Percentiles rank a stretch among this genome's conserved stretches.
Evolutionary conservation across 92 coral and sea anemone genomes (phyloP).

Genomic region (Epizoanthus stellaris): DNA sequence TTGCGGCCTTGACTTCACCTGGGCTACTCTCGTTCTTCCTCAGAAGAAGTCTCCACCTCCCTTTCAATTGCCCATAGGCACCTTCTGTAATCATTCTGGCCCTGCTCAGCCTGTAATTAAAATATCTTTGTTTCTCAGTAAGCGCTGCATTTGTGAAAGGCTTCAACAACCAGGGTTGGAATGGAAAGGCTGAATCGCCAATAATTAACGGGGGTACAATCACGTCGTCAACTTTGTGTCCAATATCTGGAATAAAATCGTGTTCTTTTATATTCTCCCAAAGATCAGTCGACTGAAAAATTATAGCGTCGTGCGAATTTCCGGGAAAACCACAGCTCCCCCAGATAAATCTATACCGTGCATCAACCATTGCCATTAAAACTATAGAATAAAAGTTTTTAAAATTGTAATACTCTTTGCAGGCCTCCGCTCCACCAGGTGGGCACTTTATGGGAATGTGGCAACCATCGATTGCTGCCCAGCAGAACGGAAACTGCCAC

Average conservation of each 20-base stretch:
- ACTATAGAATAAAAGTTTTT: constrained; percentile 62
- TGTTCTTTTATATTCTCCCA: constrained; percentile 19
- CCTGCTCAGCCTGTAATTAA: constrained; percentile 37
- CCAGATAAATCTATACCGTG: constrained; percentile 68
- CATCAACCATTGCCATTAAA: constrained; percentile 64
- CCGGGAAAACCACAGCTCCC: constrained; percentile 71
- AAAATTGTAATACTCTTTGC: constrained; percentile 71
- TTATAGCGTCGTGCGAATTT: constrained; percentile 32
- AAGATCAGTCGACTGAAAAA: constrained; percentile 64
- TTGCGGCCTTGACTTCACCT: constrained; percentile 35
- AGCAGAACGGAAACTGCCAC: constrained; percentile 67
- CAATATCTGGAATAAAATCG: background rate
- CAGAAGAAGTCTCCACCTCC: constrained; percentile 53
- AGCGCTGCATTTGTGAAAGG: background rate
- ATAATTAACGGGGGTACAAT: constrained; percentile 1
- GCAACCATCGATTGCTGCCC: constrained; percentile 69
- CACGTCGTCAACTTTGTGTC: background rate
- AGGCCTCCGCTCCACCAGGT: constrained; percentile 55
- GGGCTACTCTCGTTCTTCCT: constrained; percentile 45
- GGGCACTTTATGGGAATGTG: constrained; percentile 69
- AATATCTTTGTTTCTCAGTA: constrained; percentile 6
- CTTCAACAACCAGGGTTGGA: background rate
- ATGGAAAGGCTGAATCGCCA: constrained; percentile 16
- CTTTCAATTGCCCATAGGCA: constrained; percentile 46
- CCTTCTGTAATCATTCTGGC: background rate